Evolutionary conservation across 2,888 invertebrate species (phyloP).

Genomic region (Amblyjoppa proteus): DNA sequence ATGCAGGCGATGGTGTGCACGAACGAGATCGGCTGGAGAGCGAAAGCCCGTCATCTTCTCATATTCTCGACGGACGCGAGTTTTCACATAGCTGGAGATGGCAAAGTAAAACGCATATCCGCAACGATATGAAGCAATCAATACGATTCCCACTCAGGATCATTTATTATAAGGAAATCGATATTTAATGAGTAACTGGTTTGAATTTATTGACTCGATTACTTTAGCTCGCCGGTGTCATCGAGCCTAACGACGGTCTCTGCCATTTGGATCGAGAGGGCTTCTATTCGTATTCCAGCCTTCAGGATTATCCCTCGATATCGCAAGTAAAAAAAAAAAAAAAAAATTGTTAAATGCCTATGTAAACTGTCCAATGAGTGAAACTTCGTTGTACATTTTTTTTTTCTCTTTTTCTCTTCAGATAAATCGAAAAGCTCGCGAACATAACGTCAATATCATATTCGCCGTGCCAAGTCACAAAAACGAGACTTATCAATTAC

Average conservation of each 20-base stretch:
- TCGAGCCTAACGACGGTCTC: conserved; percentile 90
- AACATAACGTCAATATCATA: conserved; percentile 91
- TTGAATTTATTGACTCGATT: conserved; percentile 4
- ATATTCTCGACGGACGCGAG: conserved; percentile 92
- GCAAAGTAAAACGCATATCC: conserved; percentile 84
- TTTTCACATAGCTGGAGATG: conserved; percentile 88
- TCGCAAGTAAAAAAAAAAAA: conserved; percentile 84
- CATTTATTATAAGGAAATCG: not conserved
- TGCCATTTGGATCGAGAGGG: conserved; percentile 88
- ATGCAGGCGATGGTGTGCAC: conserved; percentile 93
- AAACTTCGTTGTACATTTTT: not conserved
- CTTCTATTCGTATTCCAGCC: conserved; percentile 87
- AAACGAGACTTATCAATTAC: conserved; percentile 72
- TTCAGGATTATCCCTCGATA: conserved; percentile 93
- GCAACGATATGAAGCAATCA: not conserved
- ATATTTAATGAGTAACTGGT: conserved; percentile 4
- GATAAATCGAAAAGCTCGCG: conserved; percentile 88
- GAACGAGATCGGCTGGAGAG: conserved; percentile 92
- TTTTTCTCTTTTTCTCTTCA: conserved; percentile 77
- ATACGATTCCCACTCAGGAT: not conserved
- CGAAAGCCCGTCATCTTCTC: conserved; percentile 90
- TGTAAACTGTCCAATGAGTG: not conserved
- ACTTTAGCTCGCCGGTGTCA: conserved; percentile 87
- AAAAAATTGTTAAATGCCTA: conserved; percentile 1
- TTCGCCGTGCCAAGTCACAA: conserved; percentile 88